These are phyloP conservation scores for Drosophila neutralis DNA, from an alignment of 2,888 invertebrate species.

Conservation along the genomic window DNA sequence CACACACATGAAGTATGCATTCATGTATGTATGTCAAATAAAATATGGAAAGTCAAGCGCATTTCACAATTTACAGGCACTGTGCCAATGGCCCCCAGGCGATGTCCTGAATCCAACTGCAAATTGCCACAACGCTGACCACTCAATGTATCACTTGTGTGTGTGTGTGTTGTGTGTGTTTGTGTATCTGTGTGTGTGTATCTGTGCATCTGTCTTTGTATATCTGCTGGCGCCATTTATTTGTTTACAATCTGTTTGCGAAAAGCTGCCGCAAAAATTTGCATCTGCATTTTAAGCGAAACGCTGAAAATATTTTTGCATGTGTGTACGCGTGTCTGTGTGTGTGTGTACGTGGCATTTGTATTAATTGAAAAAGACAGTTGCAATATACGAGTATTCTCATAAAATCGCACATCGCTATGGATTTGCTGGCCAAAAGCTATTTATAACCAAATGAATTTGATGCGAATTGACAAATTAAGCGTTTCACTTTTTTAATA, in stretches of 20 bases:
- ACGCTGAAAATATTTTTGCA: slow-evolving; percentile 23
- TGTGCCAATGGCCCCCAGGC: slow-evolving; percentile 38
- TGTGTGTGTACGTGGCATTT: slow-evolving; percentile 30
- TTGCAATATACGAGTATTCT: slow-evolving; percentile 27
- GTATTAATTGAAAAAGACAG: slow-evolving; percentile 71
- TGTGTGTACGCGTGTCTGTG: slow-evolving; percentile 20
- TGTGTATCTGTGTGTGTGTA: slow-evolving; percentile 16
- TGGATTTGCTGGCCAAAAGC: slow-evolving; percentile 21
- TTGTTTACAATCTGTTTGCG: slow-evolving; percentile 79
- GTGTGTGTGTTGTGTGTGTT: slow-evolving; percentile 8
- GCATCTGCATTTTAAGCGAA: slow-evolving; percentile 61
- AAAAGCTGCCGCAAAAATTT: slow-evolving; percentile 70
- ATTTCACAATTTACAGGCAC: slow-evolving; percentile 42
- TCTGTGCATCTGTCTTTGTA: slow-evolving; percentile 35
- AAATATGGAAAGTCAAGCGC: slow-evolving; percentile 55
- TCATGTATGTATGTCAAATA: slow-evolving; percentile 28
- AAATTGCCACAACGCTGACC: slow-evolving; percentile 57
- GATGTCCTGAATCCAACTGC: slow-evolving; percentile 37
- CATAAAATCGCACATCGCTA: slow-evolving; percentile 8
- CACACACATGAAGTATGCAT: slow-evolving; percentile 5
- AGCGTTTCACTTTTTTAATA: slow-evolving; percentile 19
- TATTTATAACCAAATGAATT: slow-evolving; percentile 48
- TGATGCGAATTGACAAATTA: slow-evolving; percentile 48
- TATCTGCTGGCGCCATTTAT: slow-evolving; percentile 76
- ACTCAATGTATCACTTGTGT: slow-evolving; percentile 39